Conservation (phyloP, 92 coral and sea anemone genomes). For the Siderastrea siderea region DNA sequence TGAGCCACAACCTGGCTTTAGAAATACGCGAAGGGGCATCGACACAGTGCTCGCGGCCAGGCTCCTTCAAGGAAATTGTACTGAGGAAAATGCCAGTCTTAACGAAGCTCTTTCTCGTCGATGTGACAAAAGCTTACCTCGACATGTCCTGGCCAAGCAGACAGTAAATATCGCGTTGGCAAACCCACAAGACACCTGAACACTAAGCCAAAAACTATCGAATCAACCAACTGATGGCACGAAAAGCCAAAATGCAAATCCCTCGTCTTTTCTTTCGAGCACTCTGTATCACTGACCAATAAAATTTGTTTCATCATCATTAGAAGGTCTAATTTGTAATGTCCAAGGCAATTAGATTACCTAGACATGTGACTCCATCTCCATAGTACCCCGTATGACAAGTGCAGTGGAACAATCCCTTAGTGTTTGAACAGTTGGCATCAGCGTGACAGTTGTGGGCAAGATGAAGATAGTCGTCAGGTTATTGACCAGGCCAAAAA, state of each 20-base stretch:
- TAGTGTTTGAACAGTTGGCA: conserved; percentile 85
- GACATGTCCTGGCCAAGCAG: not conserved
- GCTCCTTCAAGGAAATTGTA: too few relatives aligned
- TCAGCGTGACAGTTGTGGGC: conserved; percentile 84
- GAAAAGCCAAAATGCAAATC: not conserved
- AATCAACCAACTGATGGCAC: not conserved
- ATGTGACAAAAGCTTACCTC: not conserved
- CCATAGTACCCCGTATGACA: conserved; percentile 82
- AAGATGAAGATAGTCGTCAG: conserved; percentile 36
- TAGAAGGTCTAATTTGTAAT: too few relatives aligned
- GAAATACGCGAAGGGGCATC: too few relatives aligned
- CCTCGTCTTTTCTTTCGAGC: not conserved
- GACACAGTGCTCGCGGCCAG: too few relatives aligned
- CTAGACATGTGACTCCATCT: conserved; percentile 73
- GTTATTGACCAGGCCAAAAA: not conserved
- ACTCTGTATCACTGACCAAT: not conserved
- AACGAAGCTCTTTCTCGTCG: too few relatives aligned
- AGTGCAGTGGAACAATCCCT: conserved; percentile 87
- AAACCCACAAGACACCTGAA: not conserved
- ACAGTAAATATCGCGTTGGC: too few relatives aligned
- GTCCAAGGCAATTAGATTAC: conserved; percentile 16
- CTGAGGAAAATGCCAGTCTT: too few relatives aligned
- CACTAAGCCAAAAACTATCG: not conserved
- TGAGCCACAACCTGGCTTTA: too few relatives aligned
- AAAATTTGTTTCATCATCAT: not conserved